Percentiles rank a stretch among this genome's conserved stretches.
Evolutionary conservation across 1,140 invertebrate species (phyloP).

Genomic region (Orchesella cincta): DNA sequence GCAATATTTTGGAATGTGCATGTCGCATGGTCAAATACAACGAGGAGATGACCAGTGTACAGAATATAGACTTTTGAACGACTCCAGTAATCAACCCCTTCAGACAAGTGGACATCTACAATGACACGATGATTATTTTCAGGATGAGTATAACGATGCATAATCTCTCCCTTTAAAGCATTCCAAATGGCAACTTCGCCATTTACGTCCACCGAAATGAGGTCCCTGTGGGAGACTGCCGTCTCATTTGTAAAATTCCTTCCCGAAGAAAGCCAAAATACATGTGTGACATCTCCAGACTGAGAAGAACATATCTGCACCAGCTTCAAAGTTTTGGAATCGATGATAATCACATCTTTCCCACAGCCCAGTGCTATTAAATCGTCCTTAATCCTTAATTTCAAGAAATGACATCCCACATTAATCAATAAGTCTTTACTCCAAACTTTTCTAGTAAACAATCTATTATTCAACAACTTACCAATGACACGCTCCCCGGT

Average conservation of each 20-base stretch:
- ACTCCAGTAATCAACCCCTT: slow-evolving; percentile 44
- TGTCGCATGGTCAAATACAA: slow-evolving; percentile 42
- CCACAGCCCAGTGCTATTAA: slow-evolving; percentile 23
- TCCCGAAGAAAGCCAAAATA: slow-evolving; percentile 43
- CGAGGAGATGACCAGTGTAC: slow-evolving; percentile 42
- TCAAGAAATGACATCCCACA: background rate
- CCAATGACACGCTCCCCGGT: background rate
- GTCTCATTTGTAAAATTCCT: slow-evolving; percentile 38
- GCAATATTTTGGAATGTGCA: slow-evolving; percentile 39
- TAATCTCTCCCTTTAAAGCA: slow-evolving; percentile 34
- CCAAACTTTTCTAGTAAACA: background rate
- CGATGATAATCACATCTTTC: slow-evolving; percentile 44
- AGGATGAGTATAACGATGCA: slow-evolving; percentile 41
- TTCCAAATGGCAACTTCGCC: slow-evolving; percentile 45
- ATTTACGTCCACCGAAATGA: slow-evolving; percentile 39
- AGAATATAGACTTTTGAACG: slow-evolving; percentile 46
- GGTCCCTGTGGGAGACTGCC: slow-evolving; percentile 35
- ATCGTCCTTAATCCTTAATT: slow-evolving; percentile 2
- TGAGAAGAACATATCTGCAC: slow-evolving; percentile 32
- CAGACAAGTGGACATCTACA: slow-evolving; percentile 37
- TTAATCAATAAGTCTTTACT: background rate
- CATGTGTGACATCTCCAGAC: slow-evolving; percentile 9
- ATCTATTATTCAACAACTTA: background rate
- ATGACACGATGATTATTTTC: slow-evolving; percentile 33
- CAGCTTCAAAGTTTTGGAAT: slow-evolving; percentile 25